Base-by-base conservation (phyloP, 2,113 vertebrate genomes). In the Octodon degus region DNA sequence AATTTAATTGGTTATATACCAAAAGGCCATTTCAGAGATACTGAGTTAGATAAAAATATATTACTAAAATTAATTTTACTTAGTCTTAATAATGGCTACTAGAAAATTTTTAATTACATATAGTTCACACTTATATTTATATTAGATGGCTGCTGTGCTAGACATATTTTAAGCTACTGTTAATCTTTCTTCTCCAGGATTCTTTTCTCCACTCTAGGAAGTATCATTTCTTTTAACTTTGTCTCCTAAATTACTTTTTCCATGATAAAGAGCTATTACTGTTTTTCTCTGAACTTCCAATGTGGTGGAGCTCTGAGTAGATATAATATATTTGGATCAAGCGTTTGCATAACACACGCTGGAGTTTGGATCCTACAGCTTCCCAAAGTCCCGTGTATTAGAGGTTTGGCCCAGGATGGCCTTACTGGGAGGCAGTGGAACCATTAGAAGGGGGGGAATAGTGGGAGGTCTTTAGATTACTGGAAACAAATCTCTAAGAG, bases 221-320 rank as follows among this genome's bases (percentile, higher is more conserved):
- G 22, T 72, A 13, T 63, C 9, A 43, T 53, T 89, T 74, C 55
- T 84, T 87, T 70, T 70, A 50, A 84, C 7, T 82, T 88, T 92
- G 81, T 72, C 37, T 88, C 43, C 88, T 55, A 68, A 94, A 62
- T 95, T 47, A 40, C 77, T 91, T 95, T 91, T 91, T 89, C 80
- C 34, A 82, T 16, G 10, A 80, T 12, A 8, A 40, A 89, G 7
- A n/a, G 12, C 58, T 90, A 27, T 47, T 40, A 2, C 34, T 90
- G 13, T n/a, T 92, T 5, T 62, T n/a, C 70, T 62, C 40, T 47
- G 65, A 95, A n/a, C 12, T 14, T 70, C 58, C 84, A 94, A 65
- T 55, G 25, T 53, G 58, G 34, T 79, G 19, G n/a, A 32, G 22
- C 34, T 94, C 30, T 62, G 5, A 67, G 37, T 24, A 70, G 25